Evolutionary conservation across 2,888 invertebrate genomes (phyloP), one percentile per base, ranked within the genome.

Genomic region (Tinea pellionella): DNA sequence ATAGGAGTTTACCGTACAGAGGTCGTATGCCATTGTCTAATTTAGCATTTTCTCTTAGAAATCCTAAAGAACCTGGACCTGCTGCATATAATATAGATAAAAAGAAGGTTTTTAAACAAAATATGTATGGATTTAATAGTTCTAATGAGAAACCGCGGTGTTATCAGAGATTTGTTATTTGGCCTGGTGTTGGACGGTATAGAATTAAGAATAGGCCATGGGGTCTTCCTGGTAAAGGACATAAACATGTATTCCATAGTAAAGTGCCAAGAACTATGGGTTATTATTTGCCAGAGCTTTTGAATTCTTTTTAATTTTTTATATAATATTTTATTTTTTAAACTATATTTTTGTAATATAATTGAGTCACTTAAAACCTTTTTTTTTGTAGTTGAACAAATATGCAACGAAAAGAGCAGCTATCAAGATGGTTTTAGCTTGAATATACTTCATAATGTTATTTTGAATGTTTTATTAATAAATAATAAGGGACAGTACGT

Each of bases 41-140:
- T 64, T 61, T 88, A 12, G 72, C 84, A 0, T 77, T 89, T 72
- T 88, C 89, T 64, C 71, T 80, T 24, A 80, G 78, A 53, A 75
- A 81, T 57, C 82, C 89, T 0, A 66, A 73, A 0, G 85, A 87
- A 0, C 91, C 91, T 0, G 88, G 90, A 0, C 89, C 91, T 0
- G 82, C 82, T 0, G 68, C 75, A 60, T 89, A 89, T 63, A 68
- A 75, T 18, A 62, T 75, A 3, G 67, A 68, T 15, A 67, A 69
- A 24, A 67, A 69, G 0, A 73, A 64, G 59, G 64, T 65, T 1
- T 79, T 80, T 59, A 67, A 65, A 42, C 66, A 78, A 62, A 69
- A 75, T 63, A 73, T 66, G 59, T 60, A 64, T 6, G 77, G 74
- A 0, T 87, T 86, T 61, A 80, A 84, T 64, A 85, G 82, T 62